phyloP scores from a whole-genome alignment of 1,140 invertebrate species.

The Brevipalpus yothersi region DNA sequence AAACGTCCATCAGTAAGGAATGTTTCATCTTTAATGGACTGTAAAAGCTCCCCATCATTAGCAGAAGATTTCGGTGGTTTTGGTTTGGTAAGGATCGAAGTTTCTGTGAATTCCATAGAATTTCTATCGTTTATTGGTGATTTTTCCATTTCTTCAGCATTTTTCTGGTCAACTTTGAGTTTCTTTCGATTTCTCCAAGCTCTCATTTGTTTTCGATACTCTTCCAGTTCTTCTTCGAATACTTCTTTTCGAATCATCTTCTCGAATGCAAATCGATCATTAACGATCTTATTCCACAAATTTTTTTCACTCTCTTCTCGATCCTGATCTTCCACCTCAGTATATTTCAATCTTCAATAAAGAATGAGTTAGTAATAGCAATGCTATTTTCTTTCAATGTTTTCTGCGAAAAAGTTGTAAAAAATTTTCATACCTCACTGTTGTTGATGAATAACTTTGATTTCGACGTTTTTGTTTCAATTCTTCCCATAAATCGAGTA shows the following conservation, averaged over 20 bases:
- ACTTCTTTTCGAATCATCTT: background rate
- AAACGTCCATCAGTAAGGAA: conserved; percentile 4
- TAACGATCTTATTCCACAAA: background rate
- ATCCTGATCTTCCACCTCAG: background rate
- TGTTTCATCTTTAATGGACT: background rate
- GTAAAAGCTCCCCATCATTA: background rate
- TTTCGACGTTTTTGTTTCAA: background rate
- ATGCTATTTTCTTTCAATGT: too few relatives aligned
- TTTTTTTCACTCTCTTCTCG: background rate
- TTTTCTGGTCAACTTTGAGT: background rate
- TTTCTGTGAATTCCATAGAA: background rate
- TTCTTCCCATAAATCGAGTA: background rate
- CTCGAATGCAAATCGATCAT: background rate
- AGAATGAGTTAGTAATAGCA: too few relatives aligned
- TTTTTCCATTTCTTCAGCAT: background rate
- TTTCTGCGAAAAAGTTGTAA: too few relatives aligned
- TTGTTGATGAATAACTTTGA: background rate
- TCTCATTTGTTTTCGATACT: background rate
- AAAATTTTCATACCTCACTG: background rate
- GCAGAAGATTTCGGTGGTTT: background rate
- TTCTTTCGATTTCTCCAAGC: background rate
- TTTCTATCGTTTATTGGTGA: background rate
- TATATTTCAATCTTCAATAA: background rate
- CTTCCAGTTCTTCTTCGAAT: background rate
- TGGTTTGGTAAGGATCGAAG: background rate